Base-by-base conservation (phyloP, 2,888 invertebrate species). In the Candidula unifasciata region DNA sequence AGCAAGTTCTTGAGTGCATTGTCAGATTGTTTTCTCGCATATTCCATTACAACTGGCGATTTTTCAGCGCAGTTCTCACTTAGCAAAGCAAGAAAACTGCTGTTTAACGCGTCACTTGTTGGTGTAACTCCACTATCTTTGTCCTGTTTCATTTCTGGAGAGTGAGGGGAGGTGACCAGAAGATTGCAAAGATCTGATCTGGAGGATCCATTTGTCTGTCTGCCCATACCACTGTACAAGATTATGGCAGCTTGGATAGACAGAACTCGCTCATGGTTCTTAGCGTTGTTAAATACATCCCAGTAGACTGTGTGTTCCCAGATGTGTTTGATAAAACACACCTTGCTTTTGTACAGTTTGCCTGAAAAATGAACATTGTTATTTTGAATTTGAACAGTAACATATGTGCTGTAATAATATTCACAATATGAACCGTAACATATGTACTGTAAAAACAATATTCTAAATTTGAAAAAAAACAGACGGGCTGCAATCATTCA, bases 231-330 rank as follows among this genome's bases (percentile, higher is more conserved):
- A 64, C 88, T 89, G 82, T 90, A 91, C 24, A 93, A 88, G 60
- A 93, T 93, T 8, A 93, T 86, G 0, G 93, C 93, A 1, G 93
- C 93, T 87, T 93, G 93, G 33, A 93, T 92, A 30, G 92, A 91
- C 30, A 93, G 88, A 8, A 93, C 93, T 3, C 92, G 87, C 64
- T 92, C 92, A 37, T 93, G 93, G 87, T 92, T 92, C 82, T 91
- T 92, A 69, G 88, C 90, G 0, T 91, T 92, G 10, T 89, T 89
- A 87, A 93, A 92, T 84, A 89, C 88, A 69, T 92, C 91, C 93
- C 93, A 93, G 88, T 93, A 93, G 13, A 92, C 88, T 44, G 90
- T 91, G 87, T 93, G 93, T 66, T 93, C 92, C 93, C 93, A 93
- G 10, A 93, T 86, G 80, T 93, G 93, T 81, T 93, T 93, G 80